These are phyloP conservation scores for Donacobius atricapilla DNA, from an alignment of 2,113 vertebrate species.

Conservation along the genomic window DNA sequence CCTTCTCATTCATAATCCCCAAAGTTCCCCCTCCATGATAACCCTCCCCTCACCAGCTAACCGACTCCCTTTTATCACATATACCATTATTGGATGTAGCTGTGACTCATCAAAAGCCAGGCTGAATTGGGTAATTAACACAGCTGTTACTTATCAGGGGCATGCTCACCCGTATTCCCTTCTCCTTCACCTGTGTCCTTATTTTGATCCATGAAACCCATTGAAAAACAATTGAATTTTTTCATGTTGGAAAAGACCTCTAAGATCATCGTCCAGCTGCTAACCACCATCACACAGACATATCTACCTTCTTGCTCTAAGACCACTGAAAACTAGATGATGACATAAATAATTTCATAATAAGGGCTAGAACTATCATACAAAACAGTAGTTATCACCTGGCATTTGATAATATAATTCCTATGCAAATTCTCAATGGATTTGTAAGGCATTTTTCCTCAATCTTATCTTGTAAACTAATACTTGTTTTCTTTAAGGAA, in stretches of 20 bases:
- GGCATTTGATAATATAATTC: not conserved
- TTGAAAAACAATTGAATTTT: not conserved
- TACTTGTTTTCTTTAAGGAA: not conserved
- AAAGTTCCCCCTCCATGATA: not conserved
- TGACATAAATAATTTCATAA: not conserved
- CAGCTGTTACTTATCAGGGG: not conserved
- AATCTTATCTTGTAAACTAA: not conserved
- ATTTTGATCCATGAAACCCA: not conserved
- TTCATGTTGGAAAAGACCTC: not conserved
- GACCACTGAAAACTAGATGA: not conserved
- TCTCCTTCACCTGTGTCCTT: not conserved
- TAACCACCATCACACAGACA: not conserved
- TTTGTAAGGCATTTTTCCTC: not conserved
- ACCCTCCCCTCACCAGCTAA: not conserved
- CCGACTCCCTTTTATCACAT: not conserved
- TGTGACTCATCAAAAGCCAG: not conserved
- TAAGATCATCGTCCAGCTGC: accelerated
- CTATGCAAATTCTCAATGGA: not conserved
- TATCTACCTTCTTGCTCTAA: not conserved
- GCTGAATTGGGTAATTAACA: not conserved
- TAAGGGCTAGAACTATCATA: not conserved
- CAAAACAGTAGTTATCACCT: not conserved
- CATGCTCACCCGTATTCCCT: not conserved
- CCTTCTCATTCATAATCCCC: not conserved
- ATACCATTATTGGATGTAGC: not conserved